Percentiles rank a stretch among this genome's conserved stretches.
phyloP scores from a whole-genome alignment of 53 echinoderm and acorn worm species.

The Apostichopus leukothele region DNA sequence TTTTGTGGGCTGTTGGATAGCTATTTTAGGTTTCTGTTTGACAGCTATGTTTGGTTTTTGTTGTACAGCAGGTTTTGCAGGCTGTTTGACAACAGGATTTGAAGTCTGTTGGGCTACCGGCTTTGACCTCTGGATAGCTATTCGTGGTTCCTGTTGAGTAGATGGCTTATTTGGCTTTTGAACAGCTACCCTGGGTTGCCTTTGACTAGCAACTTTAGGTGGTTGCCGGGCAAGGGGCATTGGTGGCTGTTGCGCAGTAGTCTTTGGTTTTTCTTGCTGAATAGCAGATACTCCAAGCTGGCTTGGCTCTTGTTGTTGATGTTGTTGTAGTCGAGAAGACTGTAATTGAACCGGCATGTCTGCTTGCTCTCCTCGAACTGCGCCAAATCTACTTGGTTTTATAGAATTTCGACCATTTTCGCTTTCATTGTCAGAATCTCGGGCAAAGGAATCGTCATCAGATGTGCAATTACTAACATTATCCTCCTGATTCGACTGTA shows the following conservation, averaged over 20 bases:
- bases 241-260: neutral
- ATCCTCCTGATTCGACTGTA: neutral
- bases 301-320: neutral
- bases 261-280: neutral
- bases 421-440: conserved; percentile 4
- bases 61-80: neutral
- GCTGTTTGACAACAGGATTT: too few species aligned
- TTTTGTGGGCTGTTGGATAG: neutral
- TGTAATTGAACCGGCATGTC: neutral
- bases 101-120: neutral
- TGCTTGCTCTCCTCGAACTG: conserved; percentile 2
- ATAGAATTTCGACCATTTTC: conserved; percentile 23
- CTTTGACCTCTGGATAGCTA: neutral
- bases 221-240: neutral
- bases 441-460: neutral
- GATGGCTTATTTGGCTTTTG: neutral
- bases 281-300: neutral
- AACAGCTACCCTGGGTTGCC: neutral
- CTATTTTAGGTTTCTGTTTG: neutral
- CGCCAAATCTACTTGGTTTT: conserved; percentile 38
- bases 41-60: neutral
- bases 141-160: neutral
- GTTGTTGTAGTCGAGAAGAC: neutral
- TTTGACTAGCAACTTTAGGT: neutral
- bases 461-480: neutral